Base-by-base conservation (phyloP, 37 sponge, comb jelly and placozoan genomes). In the Petrosia ficiformis region DNA sequence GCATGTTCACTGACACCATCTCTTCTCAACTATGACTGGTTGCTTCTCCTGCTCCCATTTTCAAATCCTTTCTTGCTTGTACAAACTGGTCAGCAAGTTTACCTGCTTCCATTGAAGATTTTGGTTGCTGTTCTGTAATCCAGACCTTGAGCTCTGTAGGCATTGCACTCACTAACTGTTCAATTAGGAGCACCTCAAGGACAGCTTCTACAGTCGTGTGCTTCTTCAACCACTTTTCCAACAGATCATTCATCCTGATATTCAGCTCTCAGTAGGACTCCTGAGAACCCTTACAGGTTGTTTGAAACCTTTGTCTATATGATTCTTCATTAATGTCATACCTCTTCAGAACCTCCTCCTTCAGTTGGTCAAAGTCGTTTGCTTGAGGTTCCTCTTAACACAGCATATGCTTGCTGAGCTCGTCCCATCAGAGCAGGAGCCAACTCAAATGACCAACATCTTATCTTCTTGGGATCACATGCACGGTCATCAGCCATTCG, bases 381-480 rank as follows among this genome's bases (percentile, higher is more conserved):
- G 24, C 32, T 36, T 68, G 75, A 8, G 59, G 36, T 19, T 26
- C 42, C 19, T 67, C 66, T 1, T 3, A 84, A 10, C 19, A 77
- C 70, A 35, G 85, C 85, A 59, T 84, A 84, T 3, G 77, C 77
- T 25, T 58, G 57, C 71, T 69, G 77, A 14, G 85, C 85, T 57
- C 71, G n/a, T 42, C 73, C 72, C 43, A 28, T 77, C 1, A 76
- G 64, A 19, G 34, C 22, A 25, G 73, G 61, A 5, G 67, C 78
- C 35, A 83, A 32, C 44, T 57, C 42, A 37, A 69, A 59, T 4
- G 71, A 68, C 84, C 77, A 76, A 37, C 38, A n/a, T 2, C 6
- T 41, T 42, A 3, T 10, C n/a, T 37, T n/a, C n/a, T n/a, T n/a
- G n/a, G n/a, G n/a, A n/a, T n/a, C n/a, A n/a, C n/a, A n/a, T n/a